A percentile compares a stretch with the other conserved stretches of the same genome.
Evolutionary conservation across 2,888 invertebrate genomes (phyloP).

Genomic region (Theristus sp.): DNA sequence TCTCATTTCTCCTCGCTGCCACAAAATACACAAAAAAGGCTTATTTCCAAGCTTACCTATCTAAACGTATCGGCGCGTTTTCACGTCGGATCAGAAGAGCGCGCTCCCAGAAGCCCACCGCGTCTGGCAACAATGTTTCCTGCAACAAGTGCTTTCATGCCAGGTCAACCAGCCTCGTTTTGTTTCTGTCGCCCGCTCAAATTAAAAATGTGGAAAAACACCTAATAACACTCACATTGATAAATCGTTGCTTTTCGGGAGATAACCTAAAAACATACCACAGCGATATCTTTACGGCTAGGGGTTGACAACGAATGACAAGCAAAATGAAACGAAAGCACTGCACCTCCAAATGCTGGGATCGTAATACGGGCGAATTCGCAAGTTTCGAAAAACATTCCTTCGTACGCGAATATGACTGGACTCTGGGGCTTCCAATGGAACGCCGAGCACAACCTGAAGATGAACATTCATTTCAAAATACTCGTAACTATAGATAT

Average conservation of each 20-base stretch:
- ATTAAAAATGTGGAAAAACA: not conserved
- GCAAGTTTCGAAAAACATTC: not conserved
- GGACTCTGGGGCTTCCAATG: no score
- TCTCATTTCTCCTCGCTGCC: no score
- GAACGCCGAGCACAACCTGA: no score
- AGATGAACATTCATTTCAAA: no score
- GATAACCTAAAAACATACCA: not conserved
- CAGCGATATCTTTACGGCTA: not conserved
- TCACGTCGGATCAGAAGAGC: conserved; percentile 12
- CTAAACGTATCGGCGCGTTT: conserved; percentile 10
- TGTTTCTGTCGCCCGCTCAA: not conserved
- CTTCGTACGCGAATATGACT: no score
- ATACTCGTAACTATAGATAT: no score
- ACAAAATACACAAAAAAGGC: no score
- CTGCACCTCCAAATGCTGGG: no score
- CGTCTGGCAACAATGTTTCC: conserved; percentile 12
- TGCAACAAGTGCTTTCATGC: not conserved
- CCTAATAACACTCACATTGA: not conserved
- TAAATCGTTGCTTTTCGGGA: not conserved
- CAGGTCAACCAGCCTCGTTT: no score
- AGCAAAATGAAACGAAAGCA: no score
- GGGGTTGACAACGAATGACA: not conserved
- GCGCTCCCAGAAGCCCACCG: conserved; percentile 16
- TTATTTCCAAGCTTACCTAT: not conserved
- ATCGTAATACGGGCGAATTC: not conserved